phyloP scores from a whole-genome alignment of 2,888 invertebrate genomes.

The Reticulitermes lucifugus region DNA sequence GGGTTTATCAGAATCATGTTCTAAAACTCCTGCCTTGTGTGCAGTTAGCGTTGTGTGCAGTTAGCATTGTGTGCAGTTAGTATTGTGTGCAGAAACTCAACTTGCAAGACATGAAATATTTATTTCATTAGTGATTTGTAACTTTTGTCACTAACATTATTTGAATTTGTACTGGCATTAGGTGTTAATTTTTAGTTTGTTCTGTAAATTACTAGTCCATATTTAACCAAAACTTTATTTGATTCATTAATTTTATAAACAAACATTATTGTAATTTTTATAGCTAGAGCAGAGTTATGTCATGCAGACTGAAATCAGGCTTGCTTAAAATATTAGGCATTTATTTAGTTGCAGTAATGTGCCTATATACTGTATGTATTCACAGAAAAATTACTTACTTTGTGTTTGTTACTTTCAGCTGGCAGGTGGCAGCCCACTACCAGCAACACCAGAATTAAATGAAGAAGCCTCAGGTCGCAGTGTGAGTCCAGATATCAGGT shows the following conservation, averaged over 20 bases:
- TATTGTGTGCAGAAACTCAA: too few relatives aligned
- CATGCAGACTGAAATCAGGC: too few relatives aligned
- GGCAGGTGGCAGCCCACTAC: conserved; percentile 69
- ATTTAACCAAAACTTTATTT: not conserved
- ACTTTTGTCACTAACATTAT: not conserved
- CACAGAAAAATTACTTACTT: not conserved
- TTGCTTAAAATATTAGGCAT: too few relatives aligned
- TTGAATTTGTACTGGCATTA: not conserved
- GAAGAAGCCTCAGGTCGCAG: conserved; percentile 75
- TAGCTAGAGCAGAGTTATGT: not conserved
- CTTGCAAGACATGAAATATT: conserved; percentile 3
- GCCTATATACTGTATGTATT: too few relatives aligned
- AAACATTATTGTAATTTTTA: not conserved
- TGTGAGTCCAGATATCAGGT: conserved; percentile 68
- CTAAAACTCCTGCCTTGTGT: too few relatives aligned
- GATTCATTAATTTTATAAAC: not conserved
- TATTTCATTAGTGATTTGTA: not conserved
- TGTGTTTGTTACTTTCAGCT: conserved; percentile 62
- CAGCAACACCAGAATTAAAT: conserved; percentile 82
- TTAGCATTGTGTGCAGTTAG: too few relatives aligned
- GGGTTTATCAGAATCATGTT: too few relatives aligned
- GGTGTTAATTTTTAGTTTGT: not conserved
- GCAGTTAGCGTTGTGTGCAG: too few relatives aligned
- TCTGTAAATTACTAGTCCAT: not conserved
- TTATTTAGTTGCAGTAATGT: too few relatives aligned